Percentiles rank a stretch among this genome's conserved stretches.
These are phyloP conservation scores for Rhagium mordax DNA, from an alignment of 2,888 invertebrate genomes.

Conservation along the genomic window DNA sequence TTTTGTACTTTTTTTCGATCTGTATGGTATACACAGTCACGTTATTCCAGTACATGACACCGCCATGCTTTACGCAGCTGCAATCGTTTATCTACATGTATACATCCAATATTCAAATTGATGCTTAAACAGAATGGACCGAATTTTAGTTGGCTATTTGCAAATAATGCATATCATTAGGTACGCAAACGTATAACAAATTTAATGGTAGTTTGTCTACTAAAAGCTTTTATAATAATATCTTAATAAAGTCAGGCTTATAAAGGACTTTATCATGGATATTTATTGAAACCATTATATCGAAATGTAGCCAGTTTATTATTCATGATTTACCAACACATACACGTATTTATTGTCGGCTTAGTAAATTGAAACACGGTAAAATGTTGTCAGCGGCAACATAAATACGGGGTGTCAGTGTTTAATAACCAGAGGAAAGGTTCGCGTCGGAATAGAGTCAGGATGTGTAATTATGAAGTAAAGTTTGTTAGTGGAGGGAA, in stretches of 20 bases:
- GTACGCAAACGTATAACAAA: neutral
- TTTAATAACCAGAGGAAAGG: too few species aligned
- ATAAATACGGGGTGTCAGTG: too few species aligned
- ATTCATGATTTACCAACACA: neutral
- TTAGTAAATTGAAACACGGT: neutral
- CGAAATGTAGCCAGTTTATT: conserved; percentile 2
- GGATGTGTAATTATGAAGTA: too few species aligned
- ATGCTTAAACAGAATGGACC: conserved; percentile 7
- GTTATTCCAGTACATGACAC: neutral
- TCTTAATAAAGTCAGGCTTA: conserved; percentile 17
- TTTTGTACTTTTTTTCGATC: neutral
- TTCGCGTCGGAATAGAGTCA: too few species aligned
- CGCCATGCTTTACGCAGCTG: neutral
- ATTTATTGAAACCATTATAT: conserved; percentile 25
- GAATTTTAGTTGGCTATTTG: conserved; percentile 13
- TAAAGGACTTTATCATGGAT: conserved; percentile 21
- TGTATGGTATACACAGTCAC: neutral
- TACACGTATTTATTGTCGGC: neutral
- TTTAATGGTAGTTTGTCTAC: conserved; percentile 12
- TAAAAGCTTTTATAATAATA: conserved; percentile 25
- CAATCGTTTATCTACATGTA: neutral
- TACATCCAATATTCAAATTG: conserved; percentile 13
- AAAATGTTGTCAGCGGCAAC: neutral
- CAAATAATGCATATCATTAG: conserved; percentile 10
- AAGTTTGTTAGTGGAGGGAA: too few species aligned